Evolutionary conservation across 2,797 vertebrate genomes (phyloP), one percentile per base, ranked within the genome.

Genomic region (Silurus lanzhouensis): DNA sequence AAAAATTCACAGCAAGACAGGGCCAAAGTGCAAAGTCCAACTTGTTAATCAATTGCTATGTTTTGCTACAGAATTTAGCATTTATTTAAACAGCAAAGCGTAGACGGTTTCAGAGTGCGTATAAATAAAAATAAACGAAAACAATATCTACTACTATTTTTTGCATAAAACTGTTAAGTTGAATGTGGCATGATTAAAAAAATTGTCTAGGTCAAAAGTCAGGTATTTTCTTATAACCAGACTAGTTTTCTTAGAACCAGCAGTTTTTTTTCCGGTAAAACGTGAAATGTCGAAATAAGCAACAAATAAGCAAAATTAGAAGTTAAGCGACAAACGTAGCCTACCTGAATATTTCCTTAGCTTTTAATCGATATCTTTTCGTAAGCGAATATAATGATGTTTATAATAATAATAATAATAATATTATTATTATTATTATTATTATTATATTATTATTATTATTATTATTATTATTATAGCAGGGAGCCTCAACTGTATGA

Each of bases 11-110:
- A 14, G 0, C 38, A 22, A 71, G 46, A 72, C 22, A 72, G 46
- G 70, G 70, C 12, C 70, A 72, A 72, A n/a, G 44, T n/a, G 20
- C 70, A 48, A 72, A 72, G 70, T 72, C 70, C 44, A 72, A 12
- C 46, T 52, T 72, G 22, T 12, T 72, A 72, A 52, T 72, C 46
- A 72, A 72, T 48, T 10, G n/a, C 46, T 72, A 14, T 72, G 12
- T 52, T 72, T 48, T 46, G 20, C 7, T 22, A 48, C 22, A 71
- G 44, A 22, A 71, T 6, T 71, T 22, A 31, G 9, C 70, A 71
- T 48, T 14, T 48, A 14, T 72, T 48, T 13, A n/a, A 72, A 48
- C 20, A 6, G 12, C 10, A 74, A 74, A 72, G n/a, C 0, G 12
- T 72, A 6, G 14, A 68, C 17, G 19, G 27, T 12, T 71, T 9